phyloP scores from a whole-genome alignment of 2,113 vertebrate species.

The Glaucomys volans region DNA sequence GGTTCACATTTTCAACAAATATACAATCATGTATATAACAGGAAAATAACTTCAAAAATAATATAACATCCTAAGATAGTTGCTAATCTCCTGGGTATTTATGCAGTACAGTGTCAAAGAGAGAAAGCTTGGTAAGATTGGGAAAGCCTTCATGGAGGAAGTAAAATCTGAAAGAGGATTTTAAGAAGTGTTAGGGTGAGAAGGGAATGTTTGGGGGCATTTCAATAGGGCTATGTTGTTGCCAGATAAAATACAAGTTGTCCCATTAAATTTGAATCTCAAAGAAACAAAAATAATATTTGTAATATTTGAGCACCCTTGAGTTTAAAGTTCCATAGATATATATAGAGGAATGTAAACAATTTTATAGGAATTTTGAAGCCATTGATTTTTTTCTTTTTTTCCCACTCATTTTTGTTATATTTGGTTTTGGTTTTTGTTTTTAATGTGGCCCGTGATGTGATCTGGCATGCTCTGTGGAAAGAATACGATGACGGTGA shows the following conservation, averaged over 20 bases:
- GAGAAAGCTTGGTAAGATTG: not conserved
- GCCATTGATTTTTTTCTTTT: not conserved
- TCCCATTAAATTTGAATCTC: not conserved
- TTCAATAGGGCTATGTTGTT: not conserved
- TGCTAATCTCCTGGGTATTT: not conserved
- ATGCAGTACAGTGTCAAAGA: not conserved
- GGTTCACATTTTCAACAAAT: constrained; percentile 11
- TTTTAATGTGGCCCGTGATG: not conserved
- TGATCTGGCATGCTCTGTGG: not conserved
- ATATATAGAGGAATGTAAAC: not conserved
- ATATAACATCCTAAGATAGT: not conserved
- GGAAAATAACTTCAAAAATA: not conserved
- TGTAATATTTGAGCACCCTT: not conserved
- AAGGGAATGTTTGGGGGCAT: not conserved
- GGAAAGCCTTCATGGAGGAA: not conserved
- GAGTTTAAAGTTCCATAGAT: constrained; percentile 11
- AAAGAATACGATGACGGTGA: not conserved
- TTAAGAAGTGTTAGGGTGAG: not conserved
- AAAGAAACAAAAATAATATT: not conserved
- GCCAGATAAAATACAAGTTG: not conserved
- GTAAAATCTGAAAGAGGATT: not conserved
- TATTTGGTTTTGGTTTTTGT: not conserved
- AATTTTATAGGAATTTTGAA: constrained; percentile 1
- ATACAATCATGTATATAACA: constrained; percentile 2
- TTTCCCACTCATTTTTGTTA: not conserved